Evolutionary conservation across 2,888 invertebrate species (phyloP), one percentile per base, ranked within the genome.

Genomic region (Dolomedes plantarius): DNA sequence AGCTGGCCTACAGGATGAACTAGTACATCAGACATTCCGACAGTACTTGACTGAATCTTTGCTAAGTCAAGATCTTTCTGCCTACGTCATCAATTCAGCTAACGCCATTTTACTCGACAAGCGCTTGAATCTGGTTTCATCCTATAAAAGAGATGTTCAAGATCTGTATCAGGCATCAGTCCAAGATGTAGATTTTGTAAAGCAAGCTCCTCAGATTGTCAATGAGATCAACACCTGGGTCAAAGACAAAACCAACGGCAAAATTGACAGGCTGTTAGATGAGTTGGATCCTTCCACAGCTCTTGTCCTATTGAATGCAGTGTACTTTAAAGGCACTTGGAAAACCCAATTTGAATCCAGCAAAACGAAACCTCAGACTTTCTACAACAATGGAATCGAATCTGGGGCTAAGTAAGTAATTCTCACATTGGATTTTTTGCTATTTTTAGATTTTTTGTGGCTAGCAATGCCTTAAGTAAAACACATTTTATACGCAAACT

Each of bases 71-170:
- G 32, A 72, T 72, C 23, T 67, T 1, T 11, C 28, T 5, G 50
- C 31, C 23, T 85, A 85, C 19, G 76, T 72, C 31, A 72, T 85
- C 9, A 73, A 77, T 13, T 11, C 95, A 41, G 95, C 95, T 0
- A 96, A 96, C 90, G 95, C 94, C 89, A 92, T 96, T 5, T 96
- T 94, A 90, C 91, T 95, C 0, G 93, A 93, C 90, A 91, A 93
- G 0, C 92, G 93, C 0, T 41, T 82, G 11, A 23, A 73, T 1
- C 27, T 88, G 9, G 1, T 76, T 16, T 41, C 65, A 1, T 28
- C 68, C 11, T 87, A 79, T 62, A 71, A 73, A 32, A 41, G n/a
- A n/a, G 64, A 65, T 0, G 23, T 88, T 0, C 36, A 86, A 28
- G 68, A 67, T 0, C n/a, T 81, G 11, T 87, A 82, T 68, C 36